Base-by-base conservation (phyloP, 2,797 vertebrate species). In the Dryobates pubescens region DNA sequence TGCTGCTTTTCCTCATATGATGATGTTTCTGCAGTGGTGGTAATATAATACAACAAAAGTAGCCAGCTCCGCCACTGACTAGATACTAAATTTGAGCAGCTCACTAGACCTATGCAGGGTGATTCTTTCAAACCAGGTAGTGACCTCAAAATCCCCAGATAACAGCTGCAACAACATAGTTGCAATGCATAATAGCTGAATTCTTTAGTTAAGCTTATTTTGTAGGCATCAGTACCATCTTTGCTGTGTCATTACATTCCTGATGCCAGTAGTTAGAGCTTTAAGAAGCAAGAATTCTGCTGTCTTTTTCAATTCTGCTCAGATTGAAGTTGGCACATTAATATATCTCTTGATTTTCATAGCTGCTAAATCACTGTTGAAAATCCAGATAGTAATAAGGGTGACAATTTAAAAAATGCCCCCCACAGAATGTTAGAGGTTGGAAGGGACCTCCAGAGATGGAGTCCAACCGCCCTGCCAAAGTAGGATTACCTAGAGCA, bases 171-270 rank as follows among this genome's bases (percentile, higher is more conserved):
- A 68, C 51, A 87, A 90, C 77, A 86, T 9, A 34, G 19, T 38
- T 90, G 68, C 32, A 75, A 27, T 29, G 49, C 30, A 18, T 68
- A 79, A 71, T 51, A 65, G n/a, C 70, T 65, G 45, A 89, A 86
- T 93, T 93, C 36, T 75, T 86, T 20, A 56, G 36, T 62, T 77
- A 53, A 89, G 43, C n/a, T 91, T 70, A 34, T 83, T 95, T 83
- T 94, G 73, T 57, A 61, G 92, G 76, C 1, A 1, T 81, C 63
- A 64, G 67, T 65, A 65, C 23, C 41, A 19, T 92, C 79, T 88
- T 91, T 86, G 91, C 82, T 94, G 84, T 94, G 85, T 94, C 73
- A 78, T 92, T 85, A 30, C 91, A 86, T 95, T 96, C 82, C 89
- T 88, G 47, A 51, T 78, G 43, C 36, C 34, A 23, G 36, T 18